Percentiles rank a stretch among this genome's conserved stretches.
Evolutionary conservation across 2,797 vertebrate genomes (phyloP).

Genomic region (Xerus rutilus): DNA sequence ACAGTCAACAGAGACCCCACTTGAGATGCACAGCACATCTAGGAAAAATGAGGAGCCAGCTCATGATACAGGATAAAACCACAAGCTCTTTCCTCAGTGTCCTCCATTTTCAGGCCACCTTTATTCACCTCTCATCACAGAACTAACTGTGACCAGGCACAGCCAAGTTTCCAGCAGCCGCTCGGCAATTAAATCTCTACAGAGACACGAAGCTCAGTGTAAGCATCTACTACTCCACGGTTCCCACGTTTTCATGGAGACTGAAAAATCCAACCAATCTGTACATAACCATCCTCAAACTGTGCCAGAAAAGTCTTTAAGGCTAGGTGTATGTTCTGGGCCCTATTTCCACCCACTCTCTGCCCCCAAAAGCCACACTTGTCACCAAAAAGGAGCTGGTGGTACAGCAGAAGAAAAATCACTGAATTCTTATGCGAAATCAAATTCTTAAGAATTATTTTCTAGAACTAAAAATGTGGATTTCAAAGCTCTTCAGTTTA

Average conservation of each 20-base stretch:
- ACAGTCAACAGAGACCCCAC: too few relatives aligned
- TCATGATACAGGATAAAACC: fast-evolving
- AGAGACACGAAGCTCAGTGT: background rate
- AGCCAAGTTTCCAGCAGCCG: background rate
- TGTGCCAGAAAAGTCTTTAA: background rate
- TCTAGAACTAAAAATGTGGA: constrained; percentile 22
- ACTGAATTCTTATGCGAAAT: constrained; percentile 37
- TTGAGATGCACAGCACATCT: background rate
- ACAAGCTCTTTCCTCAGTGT: fast-evolving
- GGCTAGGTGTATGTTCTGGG: fast-evolving
- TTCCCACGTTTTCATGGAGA: fast-evolving
- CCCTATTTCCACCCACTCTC: background rate
- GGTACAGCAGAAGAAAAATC: fast-evolving
- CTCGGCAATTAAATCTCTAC: fast-evolving
- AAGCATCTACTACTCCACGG: background rate
- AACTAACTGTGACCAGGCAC: too few relatives aligned
- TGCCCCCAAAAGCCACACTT: too few relatives aligned
- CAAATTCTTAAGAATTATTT: constrained; percentile 36
- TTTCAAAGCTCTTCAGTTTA: background rate
- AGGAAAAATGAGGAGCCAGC: background rate
- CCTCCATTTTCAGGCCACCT: background rate
- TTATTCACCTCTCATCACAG: too few relatives aligned
- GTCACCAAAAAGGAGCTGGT: background rate
- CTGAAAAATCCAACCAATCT: background rate
- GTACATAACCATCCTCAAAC: background rate